Evolutionary conservation across 2,888 invertebrate species (phyloP).

Genomic region (Coelinius sp.): DNA sequence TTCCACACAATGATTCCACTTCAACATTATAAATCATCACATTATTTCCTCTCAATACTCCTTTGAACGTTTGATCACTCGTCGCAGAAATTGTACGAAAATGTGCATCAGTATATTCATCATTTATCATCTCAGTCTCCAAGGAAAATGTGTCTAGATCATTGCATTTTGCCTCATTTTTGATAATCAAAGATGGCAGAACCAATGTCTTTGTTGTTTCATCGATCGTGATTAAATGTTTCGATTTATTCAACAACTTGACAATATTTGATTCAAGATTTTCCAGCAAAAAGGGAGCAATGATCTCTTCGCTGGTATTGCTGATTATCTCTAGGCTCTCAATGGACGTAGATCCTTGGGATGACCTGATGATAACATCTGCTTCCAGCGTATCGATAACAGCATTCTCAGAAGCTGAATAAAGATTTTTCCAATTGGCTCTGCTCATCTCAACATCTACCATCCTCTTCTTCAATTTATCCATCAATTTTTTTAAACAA

Average conservation of each 20-base stretch:
- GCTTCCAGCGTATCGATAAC: background rate
- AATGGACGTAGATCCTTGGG: background rate
- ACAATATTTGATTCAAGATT: background rate
- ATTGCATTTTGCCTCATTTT: constrained; percentile 50
- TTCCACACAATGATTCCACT: constrained; percentile 58
- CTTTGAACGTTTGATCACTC: background rate
- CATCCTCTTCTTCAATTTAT: constrained; percentile 49
- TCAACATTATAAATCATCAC: constrained; percentile 52
- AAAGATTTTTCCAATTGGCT: constrained; percentile 46
- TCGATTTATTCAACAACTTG: background rate
- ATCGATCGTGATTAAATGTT: background rate
- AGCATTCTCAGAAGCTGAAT: background rate
- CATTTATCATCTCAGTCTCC: constrained; percentile 49
- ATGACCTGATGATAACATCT: background rate
- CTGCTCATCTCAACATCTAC: constrained; percentile 47
- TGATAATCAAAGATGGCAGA: constrained; percentile 40
- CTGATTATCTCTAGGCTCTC: background rate
- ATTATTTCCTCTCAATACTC: constrained; percentile 45
- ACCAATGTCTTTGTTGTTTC: background rate
- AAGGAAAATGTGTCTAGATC: constrained; percentile 40
- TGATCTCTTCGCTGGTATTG: background rate
- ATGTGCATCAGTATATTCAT: constrained; percentile 51
- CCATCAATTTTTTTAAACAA: constrained; percentile 53
- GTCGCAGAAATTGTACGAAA: constrained; percentile 20
- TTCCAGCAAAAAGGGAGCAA: background rate